Evolutionary conservation across 2,888 invertebrate genomes (phyloP).

Genomic region (Geotrupes spiniger): DNA sequence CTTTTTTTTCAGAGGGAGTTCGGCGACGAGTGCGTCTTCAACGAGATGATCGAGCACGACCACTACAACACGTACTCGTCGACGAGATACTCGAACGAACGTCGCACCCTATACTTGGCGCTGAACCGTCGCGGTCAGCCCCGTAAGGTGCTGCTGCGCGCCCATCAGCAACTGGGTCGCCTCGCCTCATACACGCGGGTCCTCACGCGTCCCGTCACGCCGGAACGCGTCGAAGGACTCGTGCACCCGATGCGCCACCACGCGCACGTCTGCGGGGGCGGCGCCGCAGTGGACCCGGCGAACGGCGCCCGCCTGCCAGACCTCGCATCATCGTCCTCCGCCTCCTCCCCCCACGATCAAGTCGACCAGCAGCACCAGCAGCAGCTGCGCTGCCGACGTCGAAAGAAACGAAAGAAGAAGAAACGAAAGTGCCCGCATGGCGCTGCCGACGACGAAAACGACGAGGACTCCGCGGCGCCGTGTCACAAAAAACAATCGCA

Average conservation of each 20-base stretch:
- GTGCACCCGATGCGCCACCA: slow-evolving; percentile 49
- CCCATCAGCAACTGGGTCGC: slow-evolving; percentile 64
- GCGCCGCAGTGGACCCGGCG: slow-evolving; percentile 25
- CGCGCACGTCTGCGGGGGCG: slow-evolving; percentile 38
- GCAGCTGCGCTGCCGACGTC: slow-evolving; percentile 50
- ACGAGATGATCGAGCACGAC: slow-evolving; percentile 80
- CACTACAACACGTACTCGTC: slow-evolving; percentile 85
- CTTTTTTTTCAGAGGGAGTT: slow-evolving; percentile 78
- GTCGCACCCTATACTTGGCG: slow-evolving; percentile 73
- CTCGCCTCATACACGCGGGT: slow-evolving; percentile 74
- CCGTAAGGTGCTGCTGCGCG: slow-evolving; percentile 69
- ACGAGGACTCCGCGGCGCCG: slow-evolving; percentile 13
- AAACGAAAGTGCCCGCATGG: slow-evolving; percentile 45
- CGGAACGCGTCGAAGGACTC: slow-evolving; percentile 54
- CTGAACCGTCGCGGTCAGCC: slow-evolving; percentile 71
- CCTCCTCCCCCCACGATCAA: slow-evolving; percentile 36
- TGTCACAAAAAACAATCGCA: slow-evolving; percentile 39
- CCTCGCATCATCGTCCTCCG: slow-evolving; percentile 9
- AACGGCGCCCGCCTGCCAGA: slow-evolving; percentile 11
- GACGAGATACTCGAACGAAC: slow-evolving; percentile 66
- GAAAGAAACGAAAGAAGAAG: slow-evolving; percentile 55
- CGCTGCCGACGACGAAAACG: slow-evolving; percentile 33
- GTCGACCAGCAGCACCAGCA: slow-evolving; percentile 43
- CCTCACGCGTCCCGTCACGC: slow-evolving; percentile 59
- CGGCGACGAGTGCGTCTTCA: slow-evolving; percentile 79